Base-by-base conservation (phyloP, 2,888 invertebrate species). In the Himalopsyche kuldschensis region DNA sequence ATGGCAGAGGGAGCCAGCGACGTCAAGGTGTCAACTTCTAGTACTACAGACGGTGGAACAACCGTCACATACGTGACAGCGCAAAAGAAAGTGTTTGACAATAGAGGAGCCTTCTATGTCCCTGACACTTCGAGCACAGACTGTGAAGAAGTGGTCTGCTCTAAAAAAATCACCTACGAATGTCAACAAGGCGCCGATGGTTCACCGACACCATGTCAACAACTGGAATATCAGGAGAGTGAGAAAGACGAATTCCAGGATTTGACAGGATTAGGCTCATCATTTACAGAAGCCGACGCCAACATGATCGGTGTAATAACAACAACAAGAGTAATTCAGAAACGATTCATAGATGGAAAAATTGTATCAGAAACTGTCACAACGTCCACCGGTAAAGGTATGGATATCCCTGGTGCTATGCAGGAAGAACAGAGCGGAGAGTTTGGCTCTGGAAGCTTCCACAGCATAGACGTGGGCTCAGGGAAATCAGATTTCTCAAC, bases 401-500 rank as follows among this genome's bases (percentile, higher is more conserved):
- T 92, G 81, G 92, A 92, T 86, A 92, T 92, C 82, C 92, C 92
- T 24, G 86, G 86, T 32, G 86, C 88, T 6, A 46, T 35, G n/a
- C 80, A 83, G 35, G 79, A 81, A 55, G 85, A 84, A 10, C 89
- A 90, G 86, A 88, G 90, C 5, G 89, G 88, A 83, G 89, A 88
- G 79, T 88, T 83, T 27, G 86, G 85, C 24, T 87, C 87, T 3
- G 86, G 86, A 31, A 86, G 80, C 48, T 85, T 84, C 48, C 81
- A 78, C 17, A 83, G 84, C 27, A 47, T 89, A 35, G 86, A 86
- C 47, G 79, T 85, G 35, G 91, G 91, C 80, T 88, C 89, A 48
- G 89, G 89, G 17, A 89, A 90, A 89, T 92, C 92, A 46, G 92
- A 92, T 88, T 91, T 92, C 89, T 92, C 92, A 20, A 91, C 92